phyloP scores from a whole-genome alignment of 2,888 invertebrate species.

The Caradrina clavipalpis region DNA sequence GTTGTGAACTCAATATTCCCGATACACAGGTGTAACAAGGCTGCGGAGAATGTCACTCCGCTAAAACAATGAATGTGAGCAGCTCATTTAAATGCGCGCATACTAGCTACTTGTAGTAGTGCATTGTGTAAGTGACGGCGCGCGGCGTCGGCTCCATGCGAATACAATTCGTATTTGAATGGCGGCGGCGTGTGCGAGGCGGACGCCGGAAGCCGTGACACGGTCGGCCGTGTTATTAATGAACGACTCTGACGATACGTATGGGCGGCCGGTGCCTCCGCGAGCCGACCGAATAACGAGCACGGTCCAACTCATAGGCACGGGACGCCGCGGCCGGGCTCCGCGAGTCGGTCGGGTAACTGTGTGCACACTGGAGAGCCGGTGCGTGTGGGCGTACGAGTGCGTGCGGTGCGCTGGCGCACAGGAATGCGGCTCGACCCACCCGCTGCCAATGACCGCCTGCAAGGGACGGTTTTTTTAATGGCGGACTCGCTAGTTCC shows the following conservation, averaged over 20 bases:
- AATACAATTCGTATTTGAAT: slow-evolving; percentile 86
- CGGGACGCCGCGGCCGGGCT: slow-evolving; percentile 44
- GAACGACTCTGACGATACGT: slow-evolving; percentile 78
- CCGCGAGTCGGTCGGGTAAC: slow-evolving; percentile 61
- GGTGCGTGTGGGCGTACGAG: slow-evolving; percentile 83
- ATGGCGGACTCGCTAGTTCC: slow-evolving; percentile 81
- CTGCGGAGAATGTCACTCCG: slow-evolving; percentile 56
- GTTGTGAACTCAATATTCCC: slow-evolving; percentile 51
- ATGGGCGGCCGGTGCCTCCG: slow-evolving; percentile 72
- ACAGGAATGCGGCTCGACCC: slow-evolving; percentile 89
- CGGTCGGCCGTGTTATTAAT: slow-evolving; percentile 86
- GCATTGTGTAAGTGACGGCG: slow-evolving; percentile 72
- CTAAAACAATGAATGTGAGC: slow-evolving; percentile 66
- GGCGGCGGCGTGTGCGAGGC: slow-evolving; percentile 70
- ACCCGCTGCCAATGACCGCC: slow-evolving; percentile 90
- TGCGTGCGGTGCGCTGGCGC: slow-evolving; percentile 85
- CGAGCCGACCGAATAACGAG: slow-evolving; percentile 67
- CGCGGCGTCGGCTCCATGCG: slow-evolving; percentile 73
- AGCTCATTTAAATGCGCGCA: slow-evolving; percentile 69
- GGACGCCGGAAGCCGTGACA: slow-evolving; percentile 86
- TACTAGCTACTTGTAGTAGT: slow-evolving; percentile 68
- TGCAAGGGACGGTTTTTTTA: slow-evolving; percentile 87
- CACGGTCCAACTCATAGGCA: slow-evolving; percentile 38
- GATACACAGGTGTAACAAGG: slow-evolving; percentile 57
- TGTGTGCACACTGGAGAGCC: slow-evolving; percentile 66